Percentiles rank a stretch among this genome's conserved stretches.
Evolutionary conservation across 2,113 vertebrate species (phyloP).

Genomic region (Rhinopomastus cyanomelas): DNA sequence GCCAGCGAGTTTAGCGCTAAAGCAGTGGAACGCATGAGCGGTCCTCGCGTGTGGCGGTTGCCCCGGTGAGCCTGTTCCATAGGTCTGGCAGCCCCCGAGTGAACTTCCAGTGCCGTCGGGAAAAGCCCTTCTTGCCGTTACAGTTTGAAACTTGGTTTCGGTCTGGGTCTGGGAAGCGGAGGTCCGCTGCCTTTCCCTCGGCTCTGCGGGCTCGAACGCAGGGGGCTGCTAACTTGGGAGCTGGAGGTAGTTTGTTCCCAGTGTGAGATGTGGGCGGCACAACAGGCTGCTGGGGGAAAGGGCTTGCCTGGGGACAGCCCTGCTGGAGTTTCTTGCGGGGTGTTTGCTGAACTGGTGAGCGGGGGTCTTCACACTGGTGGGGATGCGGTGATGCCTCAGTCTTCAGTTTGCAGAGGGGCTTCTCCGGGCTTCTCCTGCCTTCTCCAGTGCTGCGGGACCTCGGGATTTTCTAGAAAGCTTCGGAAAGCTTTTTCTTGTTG

Average conservation of each 20-base stretch:
- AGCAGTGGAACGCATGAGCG: too few relatives aligned
- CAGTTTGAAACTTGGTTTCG: background rate
- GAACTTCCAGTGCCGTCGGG: too few relatives aligned
- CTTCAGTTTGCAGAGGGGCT: background rate
- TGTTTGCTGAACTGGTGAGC: background rate
- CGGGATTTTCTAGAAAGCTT: background rate
- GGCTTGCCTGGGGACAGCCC: background rate
- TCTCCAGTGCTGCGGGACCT: background rate
- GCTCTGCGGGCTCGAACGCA: background rate
- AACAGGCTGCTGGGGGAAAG: background rate
- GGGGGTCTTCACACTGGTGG: background rate
- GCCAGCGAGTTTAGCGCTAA: too few relatives aligned
- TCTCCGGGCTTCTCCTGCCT: background rate
- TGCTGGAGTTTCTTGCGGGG: background rate
- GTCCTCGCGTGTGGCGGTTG: too few relatives aligned
- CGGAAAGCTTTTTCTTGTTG: background rate
- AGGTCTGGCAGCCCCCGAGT: too few relatives aligned
- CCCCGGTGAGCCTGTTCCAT: too few relatives aligned
- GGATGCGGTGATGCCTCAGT: background rate
- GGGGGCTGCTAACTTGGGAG: background rate
- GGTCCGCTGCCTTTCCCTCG: background rate
- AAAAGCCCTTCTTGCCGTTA: too few relatives aligned
- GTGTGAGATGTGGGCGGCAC: background rate
- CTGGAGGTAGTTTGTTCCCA: background rate
- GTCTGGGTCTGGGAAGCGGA: conserved; percentile 19